phyloP scores from a whole-genome alignment of 2,797 vertebrate species.

The Orestias chungarensis region DNA sequence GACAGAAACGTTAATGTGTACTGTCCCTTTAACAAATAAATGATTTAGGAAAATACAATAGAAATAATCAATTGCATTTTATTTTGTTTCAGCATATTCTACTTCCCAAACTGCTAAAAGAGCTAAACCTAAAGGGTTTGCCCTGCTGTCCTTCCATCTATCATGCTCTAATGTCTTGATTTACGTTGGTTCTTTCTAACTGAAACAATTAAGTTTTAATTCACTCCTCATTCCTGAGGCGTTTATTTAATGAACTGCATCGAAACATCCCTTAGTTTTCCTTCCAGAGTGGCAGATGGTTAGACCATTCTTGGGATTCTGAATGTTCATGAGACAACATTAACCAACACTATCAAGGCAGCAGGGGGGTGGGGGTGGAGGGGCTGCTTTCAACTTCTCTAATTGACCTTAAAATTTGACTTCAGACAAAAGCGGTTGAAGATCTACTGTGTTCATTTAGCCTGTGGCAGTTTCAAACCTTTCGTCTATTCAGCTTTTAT shows the following conservation, averaged over 20 bases:
- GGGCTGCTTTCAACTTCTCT: neutral
- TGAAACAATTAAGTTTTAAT: conserved; percentile 7
- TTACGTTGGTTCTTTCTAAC: neutral
- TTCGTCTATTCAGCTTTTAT: conserved; percentile 28
- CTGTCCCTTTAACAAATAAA: too few relatives aligned
- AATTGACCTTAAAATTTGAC: conserved; percentile 19
- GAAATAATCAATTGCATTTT: neutral
- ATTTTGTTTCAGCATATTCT: conserved; percentile 20
- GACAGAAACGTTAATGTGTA: too few relatives aligned
- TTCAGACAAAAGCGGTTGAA: conserved; percentile 15
- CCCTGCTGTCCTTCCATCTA: neutral
- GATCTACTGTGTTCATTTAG: conserved; percentile 6
- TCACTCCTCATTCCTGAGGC: neutral
- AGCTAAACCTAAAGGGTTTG: conserved; percentile 4
- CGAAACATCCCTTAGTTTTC: neutral
- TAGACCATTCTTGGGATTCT: neutral
- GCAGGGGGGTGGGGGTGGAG: too few relatives aligned
- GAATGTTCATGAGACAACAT: neutral
- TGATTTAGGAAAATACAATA: neutral
- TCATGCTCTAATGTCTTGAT: conserved; percentile 1
- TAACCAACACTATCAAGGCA: conserved; percentile 5
- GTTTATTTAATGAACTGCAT: conserved; percentile 17
- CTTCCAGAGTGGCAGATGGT: neutral
- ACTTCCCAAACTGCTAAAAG: neutral
- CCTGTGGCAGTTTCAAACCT: neutral